Base-by-base conservation (phyloP, 2,888 invertebrate species). In the Amphipyra tragopoginis region DNA sequence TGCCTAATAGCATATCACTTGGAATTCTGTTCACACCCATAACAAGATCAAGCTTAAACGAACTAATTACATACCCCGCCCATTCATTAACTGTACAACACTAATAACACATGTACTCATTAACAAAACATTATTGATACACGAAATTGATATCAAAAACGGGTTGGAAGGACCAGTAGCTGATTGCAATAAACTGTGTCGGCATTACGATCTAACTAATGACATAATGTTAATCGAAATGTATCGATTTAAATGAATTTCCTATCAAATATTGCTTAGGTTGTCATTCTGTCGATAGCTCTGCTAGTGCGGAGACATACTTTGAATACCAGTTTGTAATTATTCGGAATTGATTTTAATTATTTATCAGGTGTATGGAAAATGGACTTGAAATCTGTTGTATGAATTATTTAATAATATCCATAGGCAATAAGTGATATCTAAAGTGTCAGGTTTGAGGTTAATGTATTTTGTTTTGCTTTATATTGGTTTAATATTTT, bases 181-280 rank as follows among this genome's bases (percentile, higher is more conserved):
- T 52, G 66, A 59, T 74, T 53, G 59, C 60, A 48, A 50, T 66
- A 52, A 65, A 53, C 36, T 45, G 44, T 54, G 51, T 62, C 64
- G 44, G 13, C 36, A 57, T 65, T 74, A 67, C 43, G 43, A 71
- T 15, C 39, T 61, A 61, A 63, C 71, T 79, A 80, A 81, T 78
- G 72, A 66, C 48, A 67, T 70, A 77, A 80, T 74, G 63, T 65
- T 81, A 77, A 82, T 81, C 61, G 59, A 69, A 69, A 63, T 74
- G 68, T 77, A 78, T 81, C 65, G 66, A 83, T 83, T 84, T 80
- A 67, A 83, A 83, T 81, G 78, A 77, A 58, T 80, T 66, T 72
- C 59, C 65, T 68, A 79, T 81, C 75, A 72, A 79, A 78, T 65
- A 70, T 61, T 50, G 48, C 59, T 58, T 36, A 42, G 58, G n/a